Evolutionary conservation across 2,797 vertebrate genomes (phyloP), one percentile per base, ranked within the genome.

Genomic region (Sandelia bainsii): DNA sequence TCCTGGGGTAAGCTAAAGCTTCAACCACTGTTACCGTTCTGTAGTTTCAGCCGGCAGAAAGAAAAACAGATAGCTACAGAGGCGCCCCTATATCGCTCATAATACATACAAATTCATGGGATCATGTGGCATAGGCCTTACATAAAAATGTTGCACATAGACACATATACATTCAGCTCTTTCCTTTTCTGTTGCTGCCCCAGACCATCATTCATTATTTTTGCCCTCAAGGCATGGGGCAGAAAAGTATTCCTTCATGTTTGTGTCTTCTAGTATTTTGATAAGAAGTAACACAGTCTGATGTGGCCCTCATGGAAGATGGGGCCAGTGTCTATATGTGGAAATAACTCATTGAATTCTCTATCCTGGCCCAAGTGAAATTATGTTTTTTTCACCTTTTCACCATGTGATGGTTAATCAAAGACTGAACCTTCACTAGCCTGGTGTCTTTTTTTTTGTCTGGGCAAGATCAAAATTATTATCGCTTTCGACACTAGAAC

Each of bases 11-110:
- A 66, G 51, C 25, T 22, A 22, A 51, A 32, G 66, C 67, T 72
- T 53, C 44, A 62, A 27, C 51, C 42, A 20, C 50, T 67, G 68
- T 79, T 56, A 57, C 40, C 65, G 59, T 51, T 13, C 48, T 66
- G 56, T 63, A 74, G 61, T 49, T 84, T 71, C 82, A 87, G 84
- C 84, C 91, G 89, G 84, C 79, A 77, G 86, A 81, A 90, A 91
- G 89, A 91, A 81, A 80, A 89, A 77, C 84, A 80, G 83, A 87
- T 82, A 74, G 82, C 86, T 72, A 78, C 88, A 76, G 83, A 82
- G 37, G 75, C 82, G 73, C 72, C 82, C 34, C 46, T 70, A 8
- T 27, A 48, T 44, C 23, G 19, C 29, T 40, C 48, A 44, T 13
- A 66, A 51, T 5, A 44, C 60, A 82, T 78, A 75, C 63, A 75